Conservation (phyloP, 2,888 invertebrate species). For the Polyommatus iphigenia region DNA sequence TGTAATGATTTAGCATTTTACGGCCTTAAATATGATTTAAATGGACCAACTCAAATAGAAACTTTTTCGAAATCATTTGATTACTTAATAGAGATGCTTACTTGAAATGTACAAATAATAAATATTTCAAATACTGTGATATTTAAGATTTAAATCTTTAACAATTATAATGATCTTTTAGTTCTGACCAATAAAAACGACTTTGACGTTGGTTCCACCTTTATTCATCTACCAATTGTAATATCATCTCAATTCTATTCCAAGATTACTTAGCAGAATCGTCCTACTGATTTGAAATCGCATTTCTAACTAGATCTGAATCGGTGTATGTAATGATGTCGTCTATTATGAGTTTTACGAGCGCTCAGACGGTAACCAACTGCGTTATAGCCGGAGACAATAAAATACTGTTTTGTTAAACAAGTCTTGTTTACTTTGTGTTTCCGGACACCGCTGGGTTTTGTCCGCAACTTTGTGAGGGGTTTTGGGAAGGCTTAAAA, state of each 20-base stretch:
- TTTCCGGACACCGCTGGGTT: constrained; percentile 55
- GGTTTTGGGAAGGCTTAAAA: background rate
- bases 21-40: background rate
- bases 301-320: constrained; percentile 4
- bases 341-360: constrained; percentile 71
- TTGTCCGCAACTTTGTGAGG: constrained; percentile 18
- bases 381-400: constrained; percentile 62
- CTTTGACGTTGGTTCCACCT: background rate
- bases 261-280: background rate
- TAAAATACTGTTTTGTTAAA: constrained; percentile 52
- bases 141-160: too few species aligned
- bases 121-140: too few species aligned
- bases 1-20: background rate
- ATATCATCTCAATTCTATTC: background rate
- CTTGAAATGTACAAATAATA: too few species aligned
- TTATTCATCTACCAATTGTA: too few species aligned
- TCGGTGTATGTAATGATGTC: constrained; percentile 3
- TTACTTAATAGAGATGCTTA: background rate
- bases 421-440: constrained; percentile 62
- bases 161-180: too few species aligned
- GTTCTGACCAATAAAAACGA: background rate
- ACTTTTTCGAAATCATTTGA: background rate
- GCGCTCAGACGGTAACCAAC: constrained; percentile 60
- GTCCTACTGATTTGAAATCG: background rate
- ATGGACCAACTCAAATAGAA: background rate